These are phyloP conservation scores for Mola mola DNA, from an alignment of 2,113 vertebrate genomes.

Conservation along the genomic window DNA sequence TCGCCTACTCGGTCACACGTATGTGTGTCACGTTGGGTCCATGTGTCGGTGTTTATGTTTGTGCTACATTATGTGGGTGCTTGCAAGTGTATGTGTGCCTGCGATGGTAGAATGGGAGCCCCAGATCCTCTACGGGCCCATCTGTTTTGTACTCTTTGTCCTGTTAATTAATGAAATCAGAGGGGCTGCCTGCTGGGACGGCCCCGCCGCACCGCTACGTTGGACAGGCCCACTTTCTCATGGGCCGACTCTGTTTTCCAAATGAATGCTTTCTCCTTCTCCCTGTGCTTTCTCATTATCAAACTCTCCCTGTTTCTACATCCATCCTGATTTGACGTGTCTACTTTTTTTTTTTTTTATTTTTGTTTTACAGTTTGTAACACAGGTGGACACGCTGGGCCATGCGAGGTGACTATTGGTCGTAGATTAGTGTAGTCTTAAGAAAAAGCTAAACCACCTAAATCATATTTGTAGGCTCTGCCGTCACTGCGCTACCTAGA, in stretches of 20 bases:
- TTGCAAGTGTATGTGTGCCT: conserved; percentile 36
- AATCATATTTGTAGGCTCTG: conserved; percentile 66
- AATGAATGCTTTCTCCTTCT: conserved; percentile 67
- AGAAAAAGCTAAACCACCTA: conserved; percentile 63
- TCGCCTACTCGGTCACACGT: not conserved
- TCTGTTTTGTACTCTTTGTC: conserved; percentile 84
- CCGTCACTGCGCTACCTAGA: conserved; percentile 63
- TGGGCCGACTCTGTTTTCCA: conserved; percentile 70
- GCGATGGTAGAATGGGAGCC: conserved; percentile 69
- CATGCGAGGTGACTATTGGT: conserved; percentile 77
- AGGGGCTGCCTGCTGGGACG: conserved; percentile 79
- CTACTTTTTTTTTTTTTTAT: conserved; percentile 23
- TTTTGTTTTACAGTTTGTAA: conserved; percentile 74
- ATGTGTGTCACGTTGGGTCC: conserved; percentile 27
- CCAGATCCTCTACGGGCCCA: conserved; percentile 76
- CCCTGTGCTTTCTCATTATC: conserved; percentile 29
- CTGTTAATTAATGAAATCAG: conserved; percentile 84
- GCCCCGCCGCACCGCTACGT: conserved; percentile 67
- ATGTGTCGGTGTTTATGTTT: conserved; percentile 35
- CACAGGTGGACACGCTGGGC: conserved; percentile 66
- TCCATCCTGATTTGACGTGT: conserved; percentile 30
- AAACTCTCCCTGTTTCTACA: not conserved
- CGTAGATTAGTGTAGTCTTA: conserved; percentile 66
- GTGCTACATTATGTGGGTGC: conserved; percentile 25
- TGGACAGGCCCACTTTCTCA: conserved; percentile 76